phyloP scores from a whole-genome alignment of 2,888 invertebrate genomes.

The Bombylius major region DNA sequence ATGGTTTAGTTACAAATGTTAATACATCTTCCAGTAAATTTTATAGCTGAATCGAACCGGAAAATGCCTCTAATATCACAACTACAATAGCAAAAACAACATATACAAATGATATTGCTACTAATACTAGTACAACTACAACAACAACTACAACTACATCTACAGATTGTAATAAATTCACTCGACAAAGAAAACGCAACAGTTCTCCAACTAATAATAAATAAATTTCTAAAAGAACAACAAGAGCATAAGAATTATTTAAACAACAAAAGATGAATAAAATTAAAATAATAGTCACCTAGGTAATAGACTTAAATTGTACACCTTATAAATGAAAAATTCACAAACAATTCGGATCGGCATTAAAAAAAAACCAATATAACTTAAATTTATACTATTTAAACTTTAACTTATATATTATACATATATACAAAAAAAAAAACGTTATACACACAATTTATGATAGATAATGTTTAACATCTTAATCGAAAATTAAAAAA shows the following conservation, averaged over 20 bases:
- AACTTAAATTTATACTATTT: no score
- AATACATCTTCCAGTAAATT: constrained; percentile 36
- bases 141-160: background rate
- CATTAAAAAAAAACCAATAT: no score
- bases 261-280: constrained; percentile 1
- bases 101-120: constrained; percentile 15
- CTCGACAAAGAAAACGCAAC: constrained; percentile 32
- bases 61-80: constrained; percentile 25
- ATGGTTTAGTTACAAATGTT: constrained; percentile 36
- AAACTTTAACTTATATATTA: no score
- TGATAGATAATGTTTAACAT: no score
- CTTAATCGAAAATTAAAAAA: no score
- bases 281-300: background rate
- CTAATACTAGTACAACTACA: background rate
- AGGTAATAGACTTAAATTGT: no score
- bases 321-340: no score
- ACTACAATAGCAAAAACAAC: background rate
- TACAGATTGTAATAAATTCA: constrained; percentile 28
- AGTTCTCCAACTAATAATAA: background rate
- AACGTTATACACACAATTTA: no score
- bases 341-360: no score
- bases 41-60: constrained; percentile 36
- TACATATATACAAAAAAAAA: no score
- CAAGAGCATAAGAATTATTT: constrained; percentile 1
- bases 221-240: background rate